A percentile compares a stretch with the other conserved stretches of the same genome.
Evolutionary conservation across 1,140 invertebrate species (phyloP).

Genomic region (Nomia melanderi): DNA sequence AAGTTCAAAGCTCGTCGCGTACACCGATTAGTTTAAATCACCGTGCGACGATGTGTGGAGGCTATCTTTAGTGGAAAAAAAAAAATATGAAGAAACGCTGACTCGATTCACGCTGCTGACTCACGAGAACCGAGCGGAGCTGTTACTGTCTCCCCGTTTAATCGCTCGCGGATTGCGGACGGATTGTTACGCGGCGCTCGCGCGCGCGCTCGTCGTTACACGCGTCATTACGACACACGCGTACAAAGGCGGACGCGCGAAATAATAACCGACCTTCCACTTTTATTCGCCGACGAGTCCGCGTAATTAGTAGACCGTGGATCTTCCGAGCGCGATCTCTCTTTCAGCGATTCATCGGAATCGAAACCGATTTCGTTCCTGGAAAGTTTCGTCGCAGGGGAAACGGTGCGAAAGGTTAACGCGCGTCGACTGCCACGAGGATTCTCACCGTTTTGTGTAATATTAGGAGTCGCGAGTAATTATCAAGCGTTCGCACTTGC

Average conservation of each 20-base stretch:
- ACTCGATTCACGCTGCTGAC: constrained; percentile 53
- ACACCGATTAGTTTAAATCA: constrained; percentile 47
- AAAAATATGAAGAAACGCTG: constrained; percentile 46
- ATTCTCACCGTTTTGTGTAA: too few species aligned
- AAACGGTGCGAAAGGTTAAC: too few species aligned
- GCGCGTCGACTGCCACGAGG: too few species aligned
- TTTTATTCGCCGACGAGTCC: neutral
- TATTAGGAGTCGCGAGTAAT: too few species aligned
- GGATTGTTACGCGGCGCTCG: constrained; percentile 11
- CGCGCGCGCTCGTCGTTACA: neutral
- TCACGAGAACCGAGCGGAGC: constrained; percentile 52
- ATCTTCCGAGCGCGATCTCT: neutral
- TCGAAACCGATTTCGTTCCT: too few species aligned
- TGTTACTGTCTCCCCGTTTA: constrained; percentile 21
- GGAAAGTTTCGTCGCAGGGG: too few species aligned
- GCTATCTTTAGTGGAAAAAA: constrained; percentile 58
- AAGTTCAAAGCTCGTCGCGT: constrained; percentile 12
- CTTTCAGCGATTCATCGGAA: too few species aligned
- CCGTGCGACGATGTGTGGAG: constrained; percentile 42
- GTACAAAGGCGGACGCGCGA: neutral
- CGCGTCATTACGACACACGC: neutral
- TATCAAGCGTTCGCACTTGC: too few species aligned
- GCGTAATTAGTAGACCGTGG: neutral
- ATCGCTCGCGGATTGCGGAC: constrained; percentile 17
- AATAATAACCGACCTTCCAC: neutral